Percentiles rank a stretch among this genome's conserved stretches.
Evolutionary conservation across 2,113 vertebrate species (phyloP).

Genomic region (Murina feae): DNA sequence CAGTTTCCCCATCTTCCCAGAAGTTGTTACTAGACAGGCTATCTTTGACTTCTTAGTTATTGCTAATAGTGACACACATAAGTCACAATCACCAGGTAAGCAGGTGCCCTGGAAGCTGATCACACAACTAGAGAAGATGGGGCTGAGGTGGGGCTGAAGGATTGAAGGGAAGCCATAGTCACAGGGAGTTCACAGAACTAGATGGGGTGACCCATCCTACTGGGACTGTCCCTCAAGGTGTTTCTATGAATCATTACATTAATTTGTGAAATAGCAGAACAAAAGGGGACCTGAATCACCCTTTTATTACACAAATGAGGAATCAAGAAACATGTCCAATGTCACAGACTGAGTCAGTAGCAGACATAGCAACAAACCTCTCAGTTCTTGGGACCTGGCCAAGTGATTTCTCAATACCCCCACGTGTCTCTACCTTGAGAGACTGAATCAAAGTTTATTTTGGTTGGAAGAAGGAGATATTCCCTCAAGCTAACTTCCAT

Average conservation of each 20-base stretch:
- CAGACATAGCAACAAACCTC: background rate
- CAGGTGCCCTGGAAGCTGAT: background rate
- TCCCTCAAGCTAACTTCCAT: background rate
- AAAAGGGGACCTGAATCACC: background rate
- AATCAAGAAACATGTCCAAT: background rate
- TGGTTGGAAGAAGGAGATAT: background rate
- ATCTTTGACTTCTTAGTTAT: background rate
- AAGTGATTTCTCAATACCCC: background rate
- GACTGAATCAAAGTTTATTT: background rate
- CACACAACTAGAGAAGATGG: background rate
- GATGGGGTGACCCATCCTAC: background rate
- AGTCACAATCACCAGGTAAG: too few relatives aligned
- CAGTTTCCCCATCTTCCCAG: background rate
- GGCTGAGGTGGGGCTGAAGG: background rate
- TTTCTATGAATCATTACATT: background rate
- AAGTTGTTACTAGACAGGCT: background rate
- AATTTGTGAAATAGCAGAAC: background rate
- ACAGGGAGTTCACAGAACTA: background rate
- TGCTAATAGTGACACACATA: background rate
- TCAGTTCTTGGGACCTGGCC: background rate
- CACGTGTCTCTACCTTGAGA: background rate
- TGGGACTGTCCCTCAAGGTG: background rate
- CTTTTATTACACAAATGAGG: background rate
- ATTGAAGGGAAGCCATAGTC: background rate
- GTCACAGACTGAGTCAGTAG: background rate